Evolutionary conservation across 2,113 vertebrate species (phyloP).

Genomic region (Scophthalmus maximus): DNA sequence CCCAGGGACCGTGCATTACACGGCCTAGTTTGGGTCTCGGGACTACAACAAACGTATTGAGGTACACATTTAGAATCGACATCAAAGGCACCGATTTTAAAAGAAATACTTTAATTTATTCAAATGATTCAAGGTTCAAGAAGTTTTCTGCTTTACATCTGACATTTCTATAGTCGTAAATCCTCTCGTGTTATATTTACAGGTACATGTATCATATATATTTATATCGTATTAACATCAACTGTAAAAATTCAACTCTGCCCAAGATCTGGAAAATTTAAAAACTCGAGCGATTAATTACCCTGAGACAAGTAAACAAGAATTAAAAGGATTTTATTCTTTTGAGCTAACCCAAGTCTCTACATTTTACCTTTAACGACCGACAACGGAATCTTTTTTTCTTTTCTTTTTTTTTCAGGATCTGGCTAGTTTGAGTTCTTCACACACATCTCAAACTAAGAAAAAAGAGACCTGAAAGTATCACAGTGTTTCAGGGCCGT

Average conservation of each 20-base stretch:
- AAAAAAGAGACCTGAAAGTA: constrained; percentile 14
- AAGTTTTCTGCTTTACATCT: constrained; percentile 56
- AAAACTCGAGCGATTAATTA: constrained; percentile 58
- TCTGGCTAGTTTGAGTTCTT: constrained; percentile 42
- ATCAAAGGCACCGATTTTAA: constrained; percentile 51
- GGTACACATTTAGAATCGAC: constrained; percentile 14
- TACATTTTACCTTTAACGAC: constrained; percentile 17
- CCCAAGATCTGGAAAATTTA: constrained; percentile 37
- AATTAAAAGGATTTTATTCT: constrained; percentile 34
- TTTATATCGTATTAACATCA: constrained; percentile 37
- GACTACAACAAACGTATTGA: constrained; percentile 5
- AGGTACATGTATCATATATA: constrained; percentile 43
- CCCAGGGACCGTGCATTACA: constrained; percentile 6
- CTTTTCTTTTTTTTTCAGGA: neutral
- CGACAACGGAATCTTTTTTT: constrained; percentile 18
- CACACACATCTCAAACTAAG: constrained; percentile 48
- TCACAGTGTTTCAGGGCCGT: constrained; percentile 30
- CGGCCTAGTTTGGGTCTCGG: neutral
- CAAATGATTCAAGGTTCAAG: constrained; percentile 58
- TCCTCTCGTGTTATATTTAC: constrained; percentile 71
- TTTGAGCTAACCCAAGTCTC: constrained; percentile 46
- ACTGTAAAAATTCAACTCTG: constrained; percentile 69
- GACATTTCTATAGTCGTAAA: constrained; percentile 49
- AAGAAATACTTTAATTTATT: constrained; percentile 77
- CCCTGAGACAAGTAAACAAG: constrained; percentile 65